phyloP scores from a whole-genome alignment of 2,113 vertebrate genomes.

The Hydrolagus affinis region DNA sequence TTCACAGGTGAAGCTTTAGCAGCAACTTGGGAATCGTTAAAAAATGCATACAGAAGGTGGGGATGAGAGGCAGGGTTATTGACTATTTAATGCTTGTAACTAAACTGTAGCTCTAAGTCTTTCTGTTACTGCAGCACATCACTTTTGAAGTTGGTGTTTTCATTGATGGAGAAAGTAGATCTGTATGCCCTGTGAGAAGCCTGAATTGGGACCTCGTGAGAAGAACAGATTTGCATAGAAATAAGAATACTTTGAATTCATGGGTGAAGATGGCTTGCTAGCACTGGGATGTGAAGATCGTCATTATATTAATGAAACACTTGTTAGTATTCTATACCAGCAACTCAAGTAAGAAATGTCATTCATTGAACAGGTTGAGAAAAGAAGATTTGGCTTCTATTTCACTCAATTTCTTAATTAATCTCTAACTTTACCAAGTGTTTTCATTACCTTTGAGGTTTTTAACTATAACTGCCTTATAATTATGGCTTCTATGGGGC shows the following conservation, averaged over 20 bases:
- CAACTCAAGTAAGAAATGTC: background rate
- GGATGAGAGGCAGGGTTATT: too few species aligned
- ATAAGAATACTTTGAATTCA: background rate
- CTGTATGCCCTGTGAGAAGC: too few species aligned
- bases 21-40: too few species aligned
- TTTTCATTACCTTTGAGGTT: too few species aligned
- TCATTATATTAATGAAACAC: background rate
- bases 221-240: background rate
- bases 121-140: too few species aligned
- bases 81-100: too few species aligned
- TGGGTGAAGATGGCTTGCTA: background rate
- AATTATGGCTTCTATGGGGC: background rate
- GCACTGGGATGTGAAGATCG: background rate
- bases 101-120: too few species aligned
- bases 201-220: too few species aligned
- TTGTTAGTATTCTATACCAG: background rate
- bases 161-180: too few species aligned
- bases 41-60: too few species aligned
- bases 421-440: background rate
- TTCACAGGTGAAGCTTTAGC: too few species aligned
- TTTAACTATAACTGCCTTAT: background rate
- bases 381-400: background rate
- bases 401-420: constrained; percentile 27
- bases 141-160: too few species aligned
- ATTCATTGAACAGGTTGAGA: constrained; percentile 18